Evolutionary conservation across 2,888 invertebrate genomes (phyloP), one percentile per base, ranked within the genome.

Genomic region (Thecocarcelia acutangulata): DNA sequence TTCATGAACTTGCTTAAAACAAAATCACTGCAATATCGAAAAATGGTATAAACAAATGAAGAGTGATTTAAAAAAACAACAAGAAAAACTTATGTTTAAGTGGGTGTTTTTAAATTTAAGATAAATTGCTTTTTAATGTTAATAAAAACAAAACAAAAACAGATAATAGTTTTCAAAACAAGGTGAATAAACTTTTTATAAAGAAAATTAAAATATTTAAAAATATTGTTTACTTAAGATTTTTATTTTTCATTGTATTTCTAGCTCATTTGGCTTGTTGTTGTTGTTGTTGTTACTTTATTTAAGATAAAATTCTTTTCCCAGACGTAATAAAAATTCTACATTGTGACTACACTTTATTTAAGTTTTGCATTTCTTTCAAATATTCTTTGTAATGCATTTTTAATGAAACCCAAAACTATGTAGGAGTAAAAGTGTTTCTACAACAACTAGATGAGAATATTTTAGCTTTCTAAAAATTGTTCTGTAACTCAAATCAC

Each of bases 61-160:
- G 52, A 61, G 13, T 66, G n/a, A 2, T 24, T 24, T 13, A 21
- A 48, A 28, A 13, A 37, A 48, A n/a, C n/a, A n/a, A n/a, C n/a
- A n/a, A n/a, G n/a, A n/a, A 59, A 42, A 66, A 33, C 33, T 2
- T 15, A 48, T 66, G 4, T 58, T 69, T 58, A 74, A 80, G 74
- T 80, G 80, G 74, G 63, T 80, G 74, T 74, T 70, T 63, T 63
- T 33, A 33, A 33, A 33, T 19, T 46, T 28, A 44, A 63, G n/a
- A 11, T 59, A 28, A 63, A 79, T 73, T 68, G 48, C 40, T 59
- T 64, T 75, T 74, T 70, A 59, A 64, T 70, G 80, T 64, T 42
- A 8, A 63, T n/a, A 52, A n/a, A 61, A 52, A 33, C 17, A 40
- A 59, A 13, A 19, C n/a, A 42, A n/a, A 40, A 12, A 1, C n/a